A percentile compares a stretch with the other conserved stretches of the same genome.
Conservation (phyloP, 2,888 invertebrate genomes). For the Orthosia incerta region DNA sequence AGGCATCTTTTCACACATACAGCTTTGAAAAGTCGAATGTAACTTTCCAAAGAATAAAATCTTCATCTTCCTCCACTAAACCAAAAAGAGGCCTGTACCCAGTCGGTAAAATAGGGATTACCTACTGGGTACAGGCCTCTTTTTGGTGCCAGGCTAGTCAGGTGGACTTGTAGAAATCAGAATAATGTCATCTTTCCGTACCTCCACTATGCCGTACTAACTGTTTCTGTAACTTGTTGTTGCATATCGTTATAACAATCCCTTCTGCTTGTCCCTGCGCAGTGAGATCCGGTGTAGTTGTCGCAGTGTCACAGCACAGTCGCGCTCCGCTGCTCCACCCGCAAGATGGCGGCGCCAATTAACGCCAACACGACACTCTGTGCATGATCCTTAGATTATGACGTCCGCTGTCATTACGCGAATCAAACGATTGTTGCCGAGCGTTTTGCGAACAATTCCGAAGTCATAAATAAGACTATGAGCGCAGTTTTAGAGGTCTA, state of each 20-base stretch:
- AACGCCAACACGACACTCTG: conserved; percentile 45
- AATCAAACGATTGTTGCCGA: conserved; percentile 26
- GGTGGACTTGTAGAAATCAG: not conserved
- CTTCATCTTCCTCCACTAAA: too few species aligned
- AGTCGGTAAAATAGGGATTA: too few species aligned
- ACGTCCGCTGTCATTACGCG: conserved; percentile 52
- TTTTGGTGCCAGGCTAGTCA: not conserved
- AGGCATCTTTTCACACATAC: too few species aligned
- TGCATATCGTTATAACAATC: not conserved
- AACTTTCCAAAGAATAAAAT: too few species aligned
- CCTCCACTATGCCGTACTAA: not conserved
- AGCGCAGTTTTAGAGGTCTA: conserved; percentile 38
- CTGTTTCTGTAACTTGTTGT: not conserved
- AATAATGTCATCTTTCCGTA: not conserved
- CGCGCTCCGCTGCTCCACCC: conserved; percentile 49
- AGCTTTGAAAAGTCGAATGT: too few species aligned
- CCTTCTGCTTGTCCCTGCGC: conserved; percentile 30
- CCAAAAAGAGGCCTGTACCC: too few species aligned
- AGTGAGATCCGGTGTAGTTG: conserved; percentile 28
- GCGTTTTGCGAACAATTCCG: conserved; percentile 8
- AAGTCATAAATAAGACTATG: conserved; percentile 42
- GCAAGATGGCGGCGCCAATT: conserved; percentile 59
- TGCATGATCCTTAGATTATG: conserved; percentile 56
- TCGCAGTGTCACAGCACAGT: conserved; percentile 51
- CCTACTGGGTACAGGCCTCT: too few species aligned